Percentiles rank a stretch among this genome's conserved stretches.
Conservation (phyloP, 2,888 invertebrate genomes). For the Lasioglossum leucozonium region DNA sequence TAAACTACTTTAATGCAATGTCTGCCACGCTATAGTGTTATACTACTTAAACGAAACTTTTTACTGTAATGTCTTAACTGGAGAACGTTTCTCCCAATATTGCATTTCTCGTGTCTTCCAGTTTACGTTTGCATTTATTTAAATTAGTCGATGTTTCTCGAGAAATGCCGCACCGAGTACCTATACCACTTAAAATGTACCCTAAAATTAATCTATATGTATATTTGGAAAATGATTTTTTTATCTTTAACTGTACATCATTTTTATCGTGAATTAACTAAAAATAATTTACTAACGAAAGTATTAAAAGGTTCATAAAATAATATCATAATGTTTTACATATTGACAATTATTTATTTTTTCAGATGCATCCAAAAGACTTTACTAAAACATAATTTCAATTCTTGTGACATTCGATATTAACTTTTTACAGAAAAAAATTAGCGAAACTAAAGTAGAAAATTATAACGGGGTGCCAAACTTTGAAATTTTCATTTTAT, state of each 20-base stretch:
- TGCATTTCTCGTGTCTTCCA: background rate
- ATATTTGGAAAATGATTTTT: background rate
- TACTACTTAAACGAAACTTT: constrained; percentile 3
- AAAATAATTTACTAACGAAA: background rate
- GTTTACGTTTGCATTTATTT: background rate
- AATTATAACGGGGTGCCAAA: too few relatives aligned
- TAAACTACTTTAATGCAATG: background rate
- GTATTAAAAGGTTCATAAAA: background rate
- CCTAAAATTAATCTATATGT: background rate
- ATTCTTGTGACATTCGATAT: too few relatives aligned
- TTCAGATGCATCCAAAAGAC: too few relatives aligned
- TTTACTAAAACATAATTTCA: too few relatives aligned
- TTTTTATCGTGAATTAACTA: background rate
- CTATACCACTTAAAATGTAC: background rate
- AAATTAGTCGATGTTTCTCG: background rate
- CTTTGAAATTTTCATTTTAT: too few relatives aligned
- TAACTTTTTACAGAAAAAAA: too few relatives aligned
- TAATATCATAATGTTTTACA: too few relatives aligned
- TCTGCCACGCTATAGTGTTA: background rate
- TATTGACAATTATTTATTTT: too few relatives aligned
- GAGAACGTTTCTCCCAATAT: background rate
- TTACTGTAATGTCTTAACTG: background rate
- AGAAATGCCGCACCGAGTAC: background rate
- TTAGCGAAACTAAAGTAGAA: too few relatives aligned
- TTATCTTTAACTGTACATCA: background rate